These are phyloP conservation scores for Arremon brunneinucha DNA, from an alignment of 2,797 vertebrate species.

Conservation along the genomic window DNA sequence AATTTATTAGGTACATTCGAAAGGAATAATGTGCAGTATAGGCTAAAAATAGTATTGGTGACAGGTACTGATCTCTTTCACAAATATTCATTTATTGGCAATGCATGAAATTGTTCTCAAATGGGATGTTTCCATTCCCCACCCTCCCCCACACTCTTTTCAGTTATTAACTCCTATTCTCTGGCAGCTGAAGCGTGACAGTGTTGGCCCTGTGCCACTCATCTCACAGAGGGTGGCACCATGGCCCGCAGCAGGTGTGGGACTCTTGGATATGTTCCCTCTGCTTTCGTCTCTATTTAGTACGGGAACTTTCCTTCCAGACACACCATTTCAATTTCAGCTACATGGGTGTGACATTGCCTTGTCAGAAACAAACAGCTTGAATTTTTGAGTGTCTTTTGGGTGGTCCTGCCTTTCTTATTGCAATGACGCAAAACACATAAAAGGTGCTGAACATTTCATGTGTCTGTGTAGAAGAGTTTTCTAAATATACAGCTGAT, in stretches of 20 bases:
- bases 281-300: neutral
- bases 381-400: slow-evolving; percentile 9
- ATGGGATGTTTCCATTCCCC: slow-evolving; percentile 1
- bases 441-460: slow-evolving; percentile 47
- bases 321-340: neutral
- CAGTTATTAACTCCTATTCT: slow-evolving; percentile 27
- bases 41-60: neutral
- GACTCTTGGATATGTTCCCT: neutral
- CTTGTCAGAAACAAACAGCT: neutral
- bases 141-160: neutral
- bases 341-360: neutral
- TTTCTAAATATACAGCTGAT: slow-evolving; percentile 23
- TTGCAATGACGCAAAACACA: slow-evolving; percentile 37
- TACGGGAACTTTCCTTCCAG: neutral
- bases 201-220: neutral
- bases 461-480: neutral
- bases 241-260: rapidly evolving
- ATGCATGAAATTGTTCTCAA: slow-evolving; percentile 27
- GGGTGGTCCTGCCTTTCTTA: slow-evolving; percentile 25
- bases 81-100: slow-evolving; percentile 24
- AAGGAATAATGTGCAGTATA: slow-evolving; percentile 24
- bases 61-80: neutral
- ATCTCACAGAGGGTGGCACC: neutral
- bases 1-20: slow-evolving; percentile 34
- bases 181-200: slow-evolving; percentile 1